Evolutionary conservation across 2,797 vertebrate species (phyloP).

Genomic region (Malurus splendens): DNA sequence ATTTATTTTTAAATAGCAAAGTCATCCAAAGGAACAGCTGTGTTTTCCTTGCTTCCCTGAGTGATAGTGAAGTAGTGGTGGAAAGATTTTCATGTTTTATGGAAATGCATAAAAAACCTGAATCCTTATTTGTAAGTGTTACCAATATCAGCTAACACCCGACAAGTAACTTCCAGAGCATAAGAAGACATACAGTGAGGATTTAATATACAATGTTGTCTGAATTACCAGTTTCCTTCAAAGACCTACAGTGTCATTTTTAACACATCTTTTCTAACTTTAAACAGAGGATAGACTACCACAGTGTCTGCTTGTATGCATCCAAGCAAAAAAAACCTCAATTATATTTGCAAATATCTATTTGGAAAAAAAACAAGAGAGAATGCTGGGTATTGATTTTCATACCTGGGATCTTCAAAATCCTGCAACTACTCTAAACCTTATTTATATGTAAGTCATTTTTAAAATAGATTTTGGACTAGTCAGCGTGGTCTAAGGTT

Average conservation of each 20-base stretch:
- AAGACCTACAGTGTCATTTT: neutral
- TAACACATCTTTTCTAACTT: neutral
- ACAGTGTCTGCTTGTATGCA: neutral
- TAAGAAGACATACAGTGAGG: neutral
- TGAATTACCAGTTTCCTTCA: neutral
- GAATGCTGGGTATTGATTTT: neutral
- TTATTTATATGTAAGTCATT: neutral
- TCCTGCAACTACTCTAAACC: neutral
- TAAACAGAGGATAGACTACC: neutral
- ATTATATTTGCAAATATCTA: neutral
- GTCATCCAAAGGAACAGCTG: neutral
- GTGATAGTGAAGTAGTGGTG: neutral
- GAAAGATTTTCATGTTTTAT: neutral
- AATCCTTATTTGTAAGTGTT: neutral
- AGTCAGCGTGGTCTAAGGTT: constrained; percentile 26
- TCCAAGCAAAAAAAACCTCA: neutral
- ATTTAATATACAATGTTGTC: neutral
- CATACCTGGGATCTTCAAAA: constrained; percentile 23
- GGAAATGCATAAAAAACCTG: neutral
- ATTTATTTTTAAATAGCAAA: neutral
- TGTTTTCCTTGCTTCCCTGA: neutral
- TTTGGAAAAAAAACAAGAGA: neutral
- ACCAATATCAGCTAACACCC: neutral
- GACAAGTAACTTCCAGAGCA: neutral
- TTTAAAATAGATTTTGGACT: constrained; percentile 28